phyloP scores from a whole-genome alignment of 2,113 vertebrate genomes.

The Psittacula cyanocephala region DNA sequence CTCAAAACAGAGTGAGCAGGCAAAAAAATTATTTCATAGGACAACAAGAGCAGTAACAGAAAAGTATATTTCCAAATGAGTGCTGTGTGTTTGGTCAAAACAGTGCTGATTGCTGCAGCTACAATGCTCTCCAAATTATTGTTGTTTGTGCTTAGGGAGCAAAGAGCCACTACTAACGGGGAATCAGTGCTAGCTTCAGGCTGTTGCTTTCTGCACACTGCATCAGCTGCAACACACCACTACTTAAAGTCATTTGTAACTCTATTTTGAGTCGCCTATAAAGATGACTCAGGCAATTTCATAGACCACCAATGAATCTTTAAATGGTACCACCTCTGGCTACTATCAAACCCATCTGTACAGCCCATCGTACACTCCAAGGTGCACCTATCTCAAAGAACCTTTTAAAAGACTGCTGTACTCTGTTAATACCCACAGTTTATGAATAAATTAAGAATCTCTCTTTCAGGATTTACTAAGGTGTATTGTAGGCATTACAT shows the following conservation, averaged over 20 bases:
- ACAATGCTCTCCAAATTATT: neutral
- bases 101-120: neutral
- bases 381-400: neutral
- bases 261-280: neutral
- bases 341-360: neutral
- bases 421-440: neutral
- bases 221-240: neutral
- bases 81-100: neutral
- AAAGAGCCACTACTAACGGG: neutral
- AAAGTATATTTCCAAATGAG: neutral
- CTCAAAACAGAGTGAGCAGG: neutral
- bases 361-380: neutral
- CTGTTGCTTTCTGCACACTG: rapidly evolving
- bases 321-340: neutral
- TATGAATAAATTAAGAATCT: neutral
- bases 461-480: neutral
- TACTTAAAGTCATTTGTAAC: neutral
- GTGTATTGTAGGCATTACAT: neutral
- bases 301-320: neutral
- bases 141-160: neutral
- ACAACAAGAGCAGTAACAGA: neutral
- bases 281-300: neutral
- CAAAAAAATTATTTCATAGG: neutral
- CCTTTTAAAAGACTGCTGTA: neutral
- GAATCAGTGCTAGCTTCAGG: neutral